phyloP scores from a whole-genome alignment of 92 coral and sea anemone species.

The Epizoanthus rinbou region DNA sequence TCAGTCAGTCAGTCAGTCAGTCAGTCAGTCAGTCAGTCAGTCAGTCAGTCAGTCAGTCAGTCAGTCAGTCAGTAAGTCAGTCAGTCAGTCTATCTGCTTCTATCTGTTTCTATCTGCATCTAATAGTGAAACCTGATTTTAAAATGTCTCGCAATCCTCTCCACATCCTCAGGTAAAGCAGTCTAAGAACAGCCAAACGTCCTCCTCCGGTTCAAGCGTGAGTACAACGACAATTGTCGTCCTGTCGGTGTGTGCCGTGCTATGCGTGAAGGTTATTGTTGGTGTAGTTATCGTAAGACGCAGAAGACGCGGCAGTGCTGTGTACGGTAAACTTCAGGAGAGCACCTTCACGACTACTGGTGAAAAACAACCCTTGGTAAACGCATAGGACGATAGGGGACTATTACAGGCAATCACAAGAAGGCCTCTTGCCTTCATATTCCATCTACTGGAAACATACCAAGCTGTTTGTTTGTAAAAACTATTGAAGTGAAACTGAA shows the following conservation, averaged over 20 bases:
- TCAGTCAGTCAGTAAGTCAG: no score
- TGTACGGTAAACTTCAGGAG: slow-evolving; percentile 11
- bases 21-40: no score
- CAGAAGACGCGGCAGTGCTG: not conserved
- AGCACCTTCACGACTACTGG: slow-evolving; percentile 6
- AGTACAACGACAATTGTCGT: slow-evolving; percentile 12
- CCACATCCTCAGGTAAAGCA: not conserved
- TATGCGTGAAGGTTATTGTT: slow-evolving; percentile 6
- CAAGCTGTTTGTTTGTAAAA: no score
- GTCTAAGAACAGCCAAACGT: not conserved
- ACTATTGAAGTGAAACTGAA: not conserved
- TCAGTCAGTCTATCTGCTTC: no score
- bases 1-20: no score
- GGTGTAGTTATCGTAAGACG: not conserved
- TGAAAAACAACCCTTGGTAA: slow-evolving; percentile 25
- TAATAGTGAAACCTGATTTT: no score
- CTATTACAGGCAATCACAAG: not conserved
- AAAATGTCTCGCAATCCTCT: no score
- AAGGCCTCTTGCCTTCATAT: not conserved
- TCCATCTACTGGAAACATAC: not conserved
- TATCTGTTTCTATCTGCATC: no score
- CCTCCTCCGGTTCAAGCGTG: not conserved
- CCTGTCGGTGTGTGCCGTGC: slow-evolving; percentile 25
- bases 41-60: no score
- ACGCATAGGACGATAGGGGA: not conserved